Base-by-base conservation (phyloP, 2,113 vertebrate genomes). In the Gymnobelideus leadbeateri region DNA sequence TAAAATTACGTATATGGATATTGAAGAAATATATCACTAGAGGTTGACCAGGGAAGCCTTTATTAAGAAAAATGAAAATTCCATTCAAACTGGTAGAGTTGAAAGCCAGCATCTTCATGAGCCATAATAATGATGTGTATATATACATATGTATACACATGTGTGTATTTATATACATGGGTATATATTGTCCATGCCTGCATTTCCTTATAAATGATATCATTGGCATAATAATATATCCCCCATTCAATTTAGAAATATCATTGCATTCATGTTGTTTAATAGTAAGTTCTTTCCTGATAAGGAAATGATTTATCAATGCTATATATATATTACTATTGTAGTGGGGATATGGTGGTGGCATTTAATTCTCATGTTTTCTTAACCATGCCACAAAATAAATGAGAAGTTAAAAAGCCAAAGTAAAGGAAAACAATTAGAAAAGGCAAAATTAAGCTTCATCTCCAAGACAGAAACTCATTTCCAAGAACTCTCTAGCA, bases 301-400 rank as follows among this genome's bases (percentile, higher is more conserved):
- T 61, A 95, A 94, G 26, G 5, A 55, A 43, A 95, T 68, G 19
- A 4, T 95, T 12, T 77, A 37, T 43, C 68, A 68, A 84, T 52
- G 47, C 21, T 28, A 2, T 95, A 49, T 95, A 49, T 49, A 21
- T 89, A 31, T 43, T 89, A 77, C 61, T 53, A 46, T 19, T 31
- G 19, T 68, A 28, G 1, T 61, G 1, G 77, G 94, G 50, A 9
- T 84, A 51, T 90, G 47, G 47, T 49, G 47, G 47, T n/a, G 47
- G 47, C 47, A 49, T 49, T 94, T 84, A 89, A 51, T 57, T 90
- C 11, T 2, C 54, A 68, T 37, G n/a, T 61, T 95, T 51, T n/a
- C 31, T 96, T 96, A 52, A 92, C 24, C 23, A 92, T 31, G 16
- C 89, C 68, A 43, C 25, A 95, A 1, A 68, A 93, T 26, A 84